phyloP scores from a whole-genome alignment of 1,140 invertebrate genomes.

The Brachionus plicatilis region DNA sequence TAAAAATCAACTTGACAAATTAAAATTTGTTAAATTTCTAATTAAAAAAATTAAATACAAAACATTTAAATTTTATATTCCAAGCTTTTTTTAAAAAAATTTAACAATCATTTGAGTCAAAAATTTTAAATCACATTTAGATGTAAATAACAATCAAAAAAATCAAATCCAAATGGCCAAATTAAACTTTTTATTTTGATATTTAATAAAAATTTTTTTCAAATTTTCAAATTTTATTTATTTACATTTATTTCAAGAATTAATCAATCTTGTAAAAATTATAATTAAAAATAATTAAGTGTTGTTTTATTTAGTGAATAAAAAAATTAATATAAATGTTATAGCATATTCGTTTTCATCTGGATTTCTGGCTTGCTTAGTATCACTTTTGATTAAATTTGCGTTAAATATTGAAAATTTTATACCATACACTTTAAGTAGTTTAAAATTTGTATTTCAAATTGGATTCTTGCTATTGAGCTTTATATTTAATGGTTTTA shows the following conservation, averaged over 20 bases:
- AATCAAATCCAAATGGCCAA: not conserved
- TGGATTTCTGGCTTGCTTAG: slow-evolving; percentile 33
- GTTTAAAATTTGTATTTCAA: not conserved
- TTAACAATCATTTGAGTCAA: too few species aligned
- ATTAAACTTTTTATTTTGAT: not conserved
- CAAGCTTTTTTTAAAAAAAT: too few species aligned
- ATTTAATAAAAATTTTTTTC: not conserved
- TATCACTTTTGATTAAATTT: slow-evolving; percentile 28
- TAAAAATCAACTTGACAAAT: not conserved
- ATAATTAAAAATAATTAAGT: not conserved
- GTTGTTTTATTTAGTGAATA: not conserved
- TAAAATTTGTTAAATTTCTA: not conserved
- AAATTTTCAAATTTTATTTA: not conserved
- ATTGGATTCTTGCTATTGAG: not conserved
- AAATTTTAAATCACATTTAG: too few species aligned
- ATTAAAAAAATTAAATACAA: not conserved
- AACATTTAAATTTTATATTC: too few species aligned
- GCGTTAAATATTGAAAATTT: slow-evolving; percentile 26
- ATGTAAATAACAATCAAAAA: too few species aligned
- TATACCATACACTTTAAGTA: not conserved
- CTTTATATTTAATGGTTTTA: not conserved
- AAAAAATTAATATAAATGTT: not conserved
- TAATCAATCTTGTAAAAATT: not conserved
- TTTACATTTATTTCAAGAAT: not conserved
- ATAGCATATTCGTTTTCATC: not conserved